Evolutionary conservation across 2,113 vertebrate genomes (phyloP).

Genomic region (Recurvirostra avosetta): DNA sequence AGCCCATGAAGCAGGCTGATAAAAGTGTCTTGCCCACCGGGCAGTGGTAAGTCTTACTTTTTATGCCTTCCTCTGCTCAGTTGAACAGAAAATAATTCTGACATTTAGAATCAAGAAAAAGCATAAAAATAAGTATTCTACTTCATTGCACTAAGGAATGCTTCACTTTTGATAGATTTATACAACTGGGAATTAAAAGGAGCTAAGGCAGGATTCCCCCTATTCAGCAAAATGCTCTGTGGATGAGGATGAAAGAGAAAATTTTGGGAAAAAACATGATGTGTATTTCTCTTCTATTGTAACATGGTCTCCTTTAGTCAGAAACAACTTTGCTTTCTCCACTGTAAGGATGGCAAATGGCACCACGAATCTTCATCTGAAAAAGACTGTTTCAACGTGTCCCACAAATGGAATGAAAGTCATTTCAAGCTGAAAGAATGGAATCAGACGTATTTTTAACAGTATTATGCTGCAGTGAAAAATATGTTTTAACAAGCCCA

Average conservation of each 20-base stretch:
- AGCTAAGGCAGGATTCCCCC: neutral
- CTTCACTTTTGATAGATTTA: neutral
- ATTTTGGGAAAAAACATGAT: neutral
- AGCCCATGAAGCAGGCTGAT: neutral
- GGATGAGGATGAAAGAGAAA: neutral
- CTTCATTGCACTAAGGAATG: neutral
- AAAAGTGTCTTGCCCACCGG: neutral
- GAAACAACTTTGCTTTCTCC: neutral
- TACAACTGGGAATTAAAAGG: neutral
- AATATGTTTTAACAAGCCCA: neutral
- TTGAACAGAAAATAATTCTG: neutral
- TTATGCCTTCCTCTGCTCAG: neutral
- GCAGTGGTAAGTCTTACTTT: neutral
- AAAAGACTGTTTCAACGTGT: neutral
- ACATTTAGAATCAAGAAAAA: neutral
- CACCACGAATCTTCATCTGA: neutral
- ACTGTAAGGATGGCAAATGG: neutral
- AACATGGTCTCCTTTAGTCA: fast-evolving
- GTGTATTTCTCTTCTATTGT: neutral
- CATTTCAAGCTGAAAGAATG: neutral
- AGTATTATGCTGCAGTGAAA: neutral
- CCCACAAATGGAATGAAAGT: neutral
- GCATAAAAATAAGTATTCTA: neutral
- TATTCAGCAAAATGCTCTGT: neutral
- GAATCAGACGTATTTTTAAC: neutral